Base-by-base conservation (phyloP, 2,797 vertebrate genomes). In the Sebastes itinus region DNA sequence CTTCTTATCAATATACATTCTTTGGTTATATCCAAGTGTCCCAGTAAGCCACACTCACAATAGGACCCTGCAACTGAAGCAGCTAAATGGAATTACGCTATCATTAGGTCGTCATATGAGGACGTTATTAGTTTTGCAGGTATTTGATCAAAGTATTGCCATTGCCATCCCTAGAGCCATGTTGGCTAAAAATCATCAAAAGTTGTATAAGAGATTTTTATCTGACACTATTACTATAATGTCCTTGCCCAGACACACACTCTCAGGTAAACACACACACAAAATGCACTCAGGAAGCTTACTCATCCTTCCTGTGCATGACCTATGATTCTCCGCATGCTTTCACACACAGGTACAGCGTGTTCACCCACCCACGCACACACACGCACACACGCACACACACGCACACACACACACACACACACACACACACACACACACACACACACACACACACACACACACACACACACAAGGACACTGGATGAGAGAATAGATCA, bases 281-380 rank as follows among this genome's bases (percentile, higher is more conserved):
- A 38, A 18, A 76, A 25, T 42, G 20, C 60, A 74, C 30, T 80
- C 59, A 30, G 35, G 60, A 76, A 75, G 71, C 64, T 75, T 61
- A 67, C 67, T 64, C 67, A 77, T 70, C 20, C 27, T 67, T 42
- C 30, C 70, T 52, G 54, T 66, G 22, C 38, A 20, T 79, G 77
- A 79, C 65, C 81, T 85, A 32, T 75, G 65, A 80, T 77, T 87
- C 83, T 83, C 77, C 75, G 79, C 77, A 38, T 81, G 75, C 72
- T 77, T 82, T 84, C 70, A 72, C 80, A 72, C 59, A 46, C 77
- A 75, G 71, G 69, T 87, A 61, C 56, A 61, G 30, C 8, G 22
- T 65, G 67, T 82, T 72, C 81, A 72, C 68, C 70, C 78, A 72
- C 82, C 72, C 82, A 74, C 80, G 9, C 67, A 63, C 67, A 69